These are phyloP conservation scores for Aepyceros melampus DNA, from an alignment of 2,113 vertebrate genomes.

Conservation along the genomic window DNA sequence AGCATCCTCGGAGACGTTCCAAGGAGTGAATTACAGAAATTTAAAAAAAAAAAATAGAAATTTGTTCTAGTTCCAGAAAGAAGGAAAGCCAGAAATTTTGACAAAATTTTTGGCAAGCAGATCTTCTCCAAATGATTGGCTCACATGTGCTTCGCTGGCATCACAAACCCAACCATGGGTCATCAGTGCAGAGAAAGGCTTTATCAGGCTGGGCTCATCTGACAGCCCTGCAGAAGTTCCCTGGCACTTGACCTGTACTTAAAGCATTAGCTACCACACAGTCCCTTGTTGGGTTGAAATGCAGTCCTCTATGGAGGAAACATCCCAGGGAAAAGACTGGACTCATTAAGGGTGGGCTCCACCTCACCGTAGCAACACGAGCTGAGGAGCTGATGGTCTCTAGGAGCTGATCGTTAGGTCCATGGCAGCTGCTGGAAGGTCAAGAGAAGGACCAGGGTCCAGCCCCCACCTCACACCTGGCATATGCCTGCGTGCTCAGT, in stretches of 20 bases:
- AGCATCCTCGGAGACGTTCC: not conserved
- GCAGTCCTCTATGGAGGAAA: not conserved
- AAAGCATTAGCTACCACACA: not conserved
- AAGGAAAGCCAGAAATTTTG: not conserved
- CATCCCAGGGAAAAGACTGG: not conserved
- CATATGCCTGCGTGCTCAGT: not conserved
- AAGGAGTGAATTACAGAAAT: not conserved
- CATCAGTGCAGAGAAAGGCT: not conserved
- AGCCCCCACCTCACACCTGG: not conserved
- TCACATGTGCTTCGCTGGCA: not conserved
- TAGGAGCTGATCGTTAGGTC: not conserved
- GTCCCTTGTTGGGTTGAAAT: not conserved
- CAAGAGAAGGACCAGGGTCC: not conserved
- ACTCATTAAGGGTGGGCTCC: not conserved
- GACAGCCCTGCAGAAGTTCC: not conserved
- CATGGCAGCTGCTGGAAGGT: rapidly evolving
- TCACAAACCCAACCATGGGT: not conserved
- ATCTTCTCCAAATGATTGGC: not conserved
- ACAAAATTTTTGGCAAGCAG: not conserved
- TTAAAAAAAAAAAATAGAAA: not conserved
- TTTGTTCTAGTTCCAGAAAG: not conserved
- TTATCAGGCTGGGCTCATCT: too few species aligned
- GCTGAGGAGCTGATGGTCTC: too few species aligned
- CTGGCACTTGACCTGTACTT: not conserved
- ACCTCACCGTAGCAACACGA: rapidly evolving